Evolutionary conservation across 2,888 invertebrate species (phyloP).

Genomic region (Meliscaeva auricollis): DNA sequence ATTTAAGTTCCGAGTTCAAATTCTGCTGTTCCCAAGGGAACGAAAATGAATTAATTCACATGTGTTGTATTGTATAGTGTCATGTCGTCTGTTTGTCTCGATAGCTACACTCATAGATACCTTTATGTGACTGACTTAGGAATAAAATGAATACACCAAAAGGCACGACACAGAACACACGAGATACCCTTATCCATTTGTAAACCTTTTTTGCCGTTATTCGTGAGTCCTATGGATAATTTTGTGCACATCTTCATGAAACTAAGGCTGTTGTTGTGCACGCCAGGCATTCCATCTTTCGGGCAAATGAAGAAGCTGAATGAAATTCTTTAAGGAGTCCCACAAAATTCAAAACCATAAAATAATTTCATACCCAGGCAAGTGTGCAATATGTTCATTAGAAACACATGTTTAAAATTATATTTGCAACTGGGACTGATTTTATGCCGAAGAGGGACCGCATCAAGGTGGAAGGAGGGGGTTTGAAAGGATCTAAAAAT

Average conservation of each 20-base stretch:
- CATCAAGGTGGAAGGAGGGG: neutral
- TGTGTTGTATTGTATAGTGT: conserved; percentile 4
- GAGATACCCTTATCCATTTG: conserved; percentile 2
- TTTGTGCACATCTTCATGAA: conserved; percentile 9
- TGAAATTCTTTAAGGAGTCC: neutral
- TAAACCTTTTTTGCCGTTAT: conserved; percentile 25
- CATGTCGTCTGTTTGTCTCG: conserved; percentile 43
- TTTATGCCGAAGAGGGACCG: neutral
- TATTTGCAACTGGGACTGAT: conserved; percentile 57
- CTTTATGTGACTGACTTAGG: neutral
- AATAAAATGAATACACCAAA: neutral
- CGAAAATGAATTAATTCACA: conserved; percentile 51
- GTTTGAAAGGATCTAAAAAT: conserved; percentile 56
- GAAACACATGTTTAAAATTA: conserved; percentile 74
- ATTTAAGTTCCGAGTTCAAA: conserved; percentile 51
- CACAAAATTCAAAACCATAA: conserved; percentile 65
- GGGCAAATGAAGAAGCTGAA: conserved; percentile 11
- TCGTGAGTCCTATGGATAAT: conserved; percentile 23
- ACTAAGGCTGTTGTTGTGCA: conserved; percentile 1
- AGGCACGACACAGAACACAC: neutral
- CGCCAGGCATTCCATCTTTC: neutral
- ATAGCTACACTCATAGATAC: conserved; percentile 42
- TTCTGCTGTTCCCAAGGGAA: conserved; percentile 27
- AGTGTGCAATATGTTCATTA: conserved; percentile 73
- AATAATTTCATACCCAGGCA: conserved; percentile 63